Evolutionary conservation across 2,797 vertebrate genomes (phyloP), one percentile per base, ranked within the genome.

Genomic region (Morelia viridis): DNA sequence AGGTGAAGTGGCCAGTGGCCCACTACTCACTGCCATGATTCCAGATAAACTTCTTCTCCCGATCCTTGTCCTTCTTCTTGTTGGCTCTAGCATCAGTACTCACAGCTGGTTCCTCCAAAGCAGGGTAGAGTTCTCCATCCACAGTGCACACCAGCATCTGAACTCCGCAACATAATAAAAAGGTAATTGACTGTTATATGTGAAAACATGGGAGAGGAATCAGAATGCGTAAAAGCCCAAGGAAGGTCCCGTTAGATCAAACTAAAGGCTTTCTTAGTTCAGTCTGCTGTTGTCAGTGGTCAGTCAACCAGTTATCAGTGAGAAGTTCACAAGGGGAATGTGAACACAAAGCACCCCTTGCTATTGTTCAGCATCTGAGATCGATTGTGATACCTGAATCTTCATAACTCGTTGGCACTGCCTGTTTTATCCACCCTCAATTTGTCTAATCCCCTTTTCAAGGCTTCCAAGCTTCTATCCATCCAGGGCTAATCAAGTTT

Each of bases 141-240:
- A 99, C 98, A 88, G 98, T 98, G 95, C 98, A 98, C n/a, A 99
- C 99, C 91, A 99, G 97, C 99, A 99, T 99, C 99, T 99, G 93
- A 22, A 95, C 93, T 12, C 11, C 90, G 92, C 91, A 19, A 89
- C 1, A 92, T 17, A 76, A 90, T 13, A 50, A n/a, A 50, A 4
- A 90, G 64, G 17, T 41, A 85, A 87, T 8, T 0, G 35, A 76
- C 31, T 35, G 0, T 90, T 50, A 50, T 28, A 28, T 41, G n/a
- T 64, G 26, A n/a, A 65, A n/a, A 12, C 5, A n/a, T n/a, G 10
- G 15, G 12, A 50, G 7, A 26, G 31, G 50, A 11, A 68, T 10
- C 19, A 11, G 35, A n/a, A 12, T 9, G 17, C 0, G 26, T 3
- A 71, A 35, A 50, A 65, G 50, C 13, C 15, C 50, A 56, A 19